Evolutionary conservation across 2,797 vertebrate species (phyloP).

Genomic region (Anguilla marmorata): DNA sequence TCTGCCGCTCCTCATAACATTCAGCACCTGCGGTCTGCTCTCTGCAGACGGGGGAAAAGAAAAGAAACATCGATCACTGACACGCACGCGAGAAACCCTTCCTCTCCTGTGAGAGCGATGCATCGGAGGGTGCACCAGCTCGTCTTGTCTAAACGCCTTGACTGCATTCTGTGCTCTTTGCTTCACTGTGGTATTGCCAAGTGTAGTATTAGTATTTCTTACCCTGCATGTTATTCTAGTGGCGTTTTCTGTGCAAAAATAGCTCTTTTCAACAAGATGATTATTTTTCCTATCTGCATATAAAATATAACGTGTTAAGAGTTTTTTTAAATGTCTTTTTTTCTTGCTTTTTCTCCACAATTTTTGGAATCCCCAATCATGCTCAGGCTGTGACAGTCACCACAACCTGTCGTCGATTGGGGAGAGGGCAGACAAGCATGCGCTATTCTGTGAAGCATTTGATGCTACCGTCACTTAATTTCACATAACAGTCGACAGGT

Average conservation of each 20-base stretch:
- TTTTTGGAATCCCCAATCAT: background rate
- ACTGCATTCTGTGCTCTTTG: background rate
- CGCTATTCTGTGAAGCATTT: background rate
- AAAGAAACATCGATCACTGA: background rate
- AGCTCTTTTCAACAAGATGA: background rate
- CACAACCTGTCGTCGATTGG: background rate
- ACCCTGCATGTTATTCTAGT: background rate
- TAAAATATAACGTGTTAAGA: no score
- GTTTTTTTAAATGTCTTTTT: no score
- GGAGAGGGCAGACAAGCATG: background rate
- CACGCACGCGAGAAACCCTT: slow-evolving; percentile 5
- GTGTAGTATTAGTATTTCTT: background rate
- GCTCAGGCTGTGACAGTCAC: background rate
- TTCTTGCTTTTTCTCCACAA: background rate
- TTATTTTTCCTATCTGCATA: no score
- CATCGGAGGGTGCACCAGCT: background rate
- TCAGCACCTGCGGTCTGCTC: slow-evolving; percentile 5
- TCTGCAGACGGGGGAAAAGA: background rate
- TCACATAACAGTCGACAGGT: background rate
- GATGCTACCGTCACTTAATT: background rate
- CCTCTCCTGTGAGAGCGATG: background rate
- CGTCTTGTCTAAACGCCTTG: background rate
- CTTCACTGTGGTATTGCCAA: background rate
- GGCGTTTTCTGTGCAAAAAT: background rate
- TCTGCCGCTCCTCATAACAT: background rate